A percentile compares a stretch with the other conserved stretches of the same genome.
These are phyloP conservation scores for Mesorhabditis spiculigera DNA, from an alignment of 2,888 invertebrate genomes.

Conservation along the genomic window DNA sequence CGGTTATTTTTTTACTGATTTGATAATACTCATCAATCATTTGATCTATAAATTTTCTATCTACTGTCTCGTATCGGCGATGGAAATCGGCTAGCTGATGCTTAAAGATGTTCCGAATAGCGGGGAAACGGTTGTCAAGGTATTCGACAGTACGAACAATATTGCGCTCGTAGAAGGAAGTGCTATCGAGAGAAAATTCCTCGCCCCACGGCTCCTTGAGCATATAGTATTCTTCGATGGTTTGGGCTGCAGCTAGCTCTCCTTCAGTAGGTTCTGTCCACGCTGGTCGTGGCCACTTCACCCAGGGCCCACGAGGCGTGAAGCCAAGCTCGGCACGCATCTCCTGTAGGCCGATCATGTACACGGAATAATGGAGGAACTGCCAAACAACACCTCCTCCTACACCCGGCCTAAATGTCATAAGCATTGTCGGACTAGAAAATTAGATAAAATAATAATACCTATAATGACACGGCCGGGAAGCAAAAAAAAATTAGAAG, in stretches of 20 bases:
- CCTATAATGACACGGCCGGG: too few relatives aligned
- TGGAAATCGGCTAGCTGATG: too few relatives aligned
- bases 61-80: too few relatives aligned
- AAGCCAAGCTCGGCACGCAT: constrained; percentile 23
- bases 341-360: constrained; percentile 18
- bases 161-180: constrained; percentile 20
- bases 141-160: constrained; percentile 18
- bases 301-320: constrained; percentile 18
- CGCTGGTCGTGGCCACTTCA: constrained; percentile 3
- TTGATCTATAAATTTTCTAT: too few relatives aligned
- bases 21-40: too few relatives aligned
- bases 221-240: constrained; percentile 23
- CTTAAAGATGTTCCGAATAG: constrained; percentile 17
- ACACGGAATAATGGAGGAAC: constrained; percentile 17
- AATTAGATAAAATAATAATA: too few relatives aligned
- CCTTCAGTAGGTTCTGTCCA: constrained; percentile 6
- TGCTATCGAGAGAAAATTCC: constrained; percentile 22
- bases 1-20: too few relatives aligned
- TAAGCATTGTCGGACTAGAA: too few relatives aligned
- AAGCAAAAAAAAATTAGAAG: too few relatives aligned
- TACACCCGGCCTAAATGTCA: constrained; percentile 12
- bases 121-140: constrained; percentile 19
- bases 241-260: constrained; percentile 20
- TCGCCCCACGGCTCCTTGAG: constrained; percentile 19
- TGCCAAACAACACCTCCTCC: constrained; percentile 11